Conservation (phyloP, 1,140 invertebrate species). For the Colletes gigas region DNA sequence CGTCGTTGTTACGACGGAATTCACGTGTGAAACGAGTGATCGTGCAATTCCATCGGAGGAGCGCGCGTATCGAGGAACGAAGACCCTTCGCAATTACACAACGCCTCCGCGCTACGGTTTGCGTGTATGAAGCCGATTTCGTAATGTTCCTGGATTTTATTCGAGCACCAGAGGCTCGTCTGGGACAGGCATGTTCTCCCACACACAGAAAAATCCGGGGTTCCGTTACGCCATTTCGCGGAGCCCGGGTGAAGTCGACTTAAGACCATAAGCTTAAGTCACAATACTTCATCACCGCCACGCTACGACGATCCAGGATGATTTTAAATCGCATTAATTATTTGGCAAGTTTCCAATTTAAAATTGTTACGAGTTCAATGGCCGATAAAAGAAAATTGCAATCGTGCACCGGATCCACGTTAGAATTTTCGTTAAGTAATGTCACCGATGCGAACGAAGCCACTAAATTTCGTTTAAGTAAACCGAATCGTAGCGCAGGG, state of each 20-base stretch:
- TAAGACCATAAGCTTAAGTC: slow-evolving; percentile 25
- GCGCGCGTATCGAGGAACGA: neutral
- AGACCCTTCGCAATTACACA: slow-evolving; percentile 19
- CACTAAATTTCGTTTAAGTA: no score
- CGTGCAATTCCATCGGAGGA: slow-evolving; percentile 19
- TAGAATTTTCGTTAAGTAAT: no score
- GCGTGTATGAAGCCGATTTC: slow-evolving; percentile 12
- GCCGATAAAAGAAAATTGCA: no score
- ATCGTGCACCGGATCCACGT: no score
- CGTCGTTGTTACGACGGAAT: slow-evolving; percentile 3
- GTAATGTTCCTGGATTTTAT: slow-evolving; percentile 7
- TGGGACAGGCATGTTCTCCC: slow-evolving; percentile 7
- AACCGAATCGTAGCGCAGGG: no score
- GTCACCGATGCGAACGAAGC: no score
- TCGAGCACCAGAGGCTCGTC: neutral
- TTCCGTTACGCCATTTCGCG: slow-evolving; percentile 33
- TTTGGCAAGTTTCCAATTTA: no score
- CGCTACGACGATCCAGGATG: neutral
- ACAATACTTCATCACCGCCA: slow-evolving; percentile 1
- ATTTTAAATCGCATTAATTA: neutral
- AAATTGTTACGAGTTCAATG: no score
- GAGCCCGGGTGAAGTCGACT: slow-evolving; percentile 27
- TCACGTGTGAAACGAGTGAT: slow-evolving; percentile 26
- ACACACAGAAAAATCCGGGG: slow-evolving; percentile 8
- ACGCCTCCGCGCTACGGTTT: neutral